Conservation (phyloP, 2,113 vertebrate genomes). For the Laticauda colubrina region DNA sequence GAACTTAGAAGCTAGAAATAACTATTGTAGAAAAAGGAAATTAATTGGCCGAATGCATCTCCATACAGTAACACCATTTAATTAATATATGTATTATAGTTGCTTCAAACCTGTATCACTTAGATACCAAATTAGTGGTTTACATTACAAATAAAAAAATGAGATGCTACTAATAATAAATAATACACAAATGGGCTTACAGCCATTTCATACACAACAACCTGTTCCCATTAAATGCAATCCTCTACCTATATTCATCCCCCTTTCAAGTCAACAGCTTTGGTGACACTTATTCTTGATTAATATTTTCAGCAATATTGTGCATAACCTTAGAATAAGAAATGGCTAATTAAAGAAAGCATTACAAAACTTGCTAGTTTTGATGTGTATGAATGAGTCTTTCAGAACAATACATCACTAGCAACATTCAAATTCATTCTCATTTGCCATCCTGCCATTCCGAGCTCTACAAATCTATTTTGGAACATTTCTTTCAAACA, state of each 20-base stretch:
- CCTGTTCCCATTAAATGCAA: not conserved
- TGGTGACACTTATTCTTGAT: not conserved
- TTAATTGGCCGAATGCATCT: conserved; percentile 23
- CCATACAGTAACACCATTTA: conserved; percentile 22
- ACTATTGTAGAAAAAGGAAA: not conserved
- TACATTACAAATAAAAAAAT: not conserved
- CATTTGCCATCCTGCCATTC: conserved; percentile 24
- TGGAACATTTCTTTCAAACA: conserved; percentile 20
- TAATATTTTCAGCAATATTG: conserved; percentile 7
- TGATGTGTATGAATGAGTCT: conserved; percentile 30
- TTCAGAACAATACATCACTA: conserved; percentile 36
- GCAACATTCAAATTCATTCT: conserved; percentile 20
- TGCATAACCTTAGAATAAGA: not conserved
- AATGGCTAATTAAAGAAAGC: conserved; percentile 3
- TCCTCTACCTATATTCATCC: not conserved
- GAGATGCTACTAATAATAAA: conserved; percentile 16
- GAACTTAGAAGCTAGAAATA: conserved; percentile 46
- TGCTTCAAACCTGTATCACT: not conserved
- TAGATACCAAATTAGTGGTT: not conserved
- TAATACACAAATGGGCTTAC: not conserved
- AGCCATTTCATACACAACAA: not conserved
- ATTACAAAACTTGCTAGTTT: conserved; percentile 1
- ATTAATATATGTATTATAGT: conserved; percentile 30
- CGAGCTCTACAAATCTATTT: conserved; percentile 25
- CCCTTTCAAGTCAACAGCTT: not conserved